Base-by-base conservation (phyloP, 2,113 vertebrate genomes). In the Eptesicus fuscus region DNA sequence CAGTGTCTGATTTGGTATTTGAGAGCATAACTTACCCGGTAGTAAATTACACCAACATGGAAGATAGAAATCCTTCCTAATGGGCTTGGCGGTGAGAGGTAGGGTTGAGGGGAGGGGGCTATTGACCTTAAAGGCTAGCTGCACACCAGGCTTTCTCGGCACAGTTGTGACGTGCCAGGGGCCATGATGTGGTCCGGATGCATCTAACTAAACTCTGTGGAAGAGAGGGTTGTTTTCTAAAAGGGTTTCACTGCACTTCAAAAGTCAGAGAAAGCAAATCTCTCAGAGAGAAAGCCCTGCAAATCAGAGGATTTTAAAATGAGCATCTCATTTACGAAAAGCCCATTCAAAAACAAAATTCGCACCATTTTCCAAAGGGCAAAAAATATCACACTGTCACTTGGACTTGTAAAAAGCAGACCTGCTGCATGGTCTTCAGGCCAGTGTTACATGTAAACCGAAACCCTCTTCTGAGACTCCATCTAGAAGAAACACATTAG, bases 331-430 rank as follows among this genome's bases (percentile, higher is more conserved):
- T 92, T 86, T 88, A 97, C 96, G 98, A 97, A 94, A 98, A 98
- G 97, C 67, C 95, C 97, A 97, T 98, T 96, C 98, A 98, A 98
- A 98, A 98, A 98, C 96, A 98, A 98, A 98, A 97, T 97, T 98
- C 95, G 77, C 96, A 96, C 97, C 98, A 97, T 92, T 97, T 94
- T 97, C 88, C 91, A 78, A 98, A 97, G 97, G 97, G 96, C 97
- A 97, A 98, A 97, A 98, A 98, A 94, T 94, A 96, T 71, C 69
- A 83, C 47, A 98, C 98, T 98, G 98, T 98, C 98, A 98, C 97
- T 98, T 71, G 35, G 93, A 98, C 95, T 96, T 98, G 97, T 98
- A 98, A 98, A 98, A 98, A 98, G 92, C 95, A 97, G 98, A 97
- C 95, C 91, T 96, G 94, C 95, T 98, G 95, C 96, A 97, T 97